Base-by-base conservation (phyloP, 1,140 invertebrate genomes). In the Anastrepha obliqua region DNA sequence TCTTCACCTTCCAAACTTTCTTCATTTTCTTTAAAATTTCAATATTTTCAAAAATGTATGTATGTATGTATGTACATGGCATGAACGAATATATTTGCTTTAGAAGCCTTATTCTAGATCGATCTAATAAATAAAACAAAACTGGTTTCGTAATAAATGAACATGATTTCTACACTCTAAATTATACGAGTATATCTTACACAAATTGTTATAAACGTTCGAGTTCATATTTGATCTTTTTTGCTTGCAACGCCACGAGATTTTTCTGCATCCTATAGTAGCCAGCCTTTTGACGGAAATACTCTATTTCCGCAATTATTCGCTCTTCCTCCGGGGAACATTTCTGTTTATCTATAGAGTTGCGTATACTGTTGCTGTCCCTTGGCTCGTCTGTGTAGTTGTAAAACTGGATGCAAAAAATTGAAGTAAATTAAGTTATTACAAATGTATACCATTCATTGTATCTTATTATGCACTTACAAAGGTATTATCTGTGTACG, bases 241-340 rank as follows among this genome's bases (percentile, higher is more conserved):
- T 87, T 44, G 89, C 89, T 59, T 88, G 87, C 8, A 88, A 47
- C 29, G 87, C 89, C 1, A 74, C 70, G 8, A 89, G 67, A 70
- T 89, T 88, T 59, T 88, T 89, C 59, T 89, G 89, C 59, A 87
- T 87, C 15, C 87, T 81, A 85, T 88, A 89, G 67, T 87, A 89
- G 0, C 78, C 87, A 8, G 87, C 89, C 20, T 88, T 89, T 81
- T 89, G 86, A 13, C 89, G 89, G 47, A 87, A 89, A 67, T 89
- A 89, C 8, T 88, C 87, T 47, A 88, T 89, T 88, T 88, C 86
- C 6, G 87, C 86, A n/a, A 88, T 11, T 59, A 89, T 59, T 15
- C 89, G 64, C 70, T 89, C 67, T 44, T 88, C 89, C 15, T 88
- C 85, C 17, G 17, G 8, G 11, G 85, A 44, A 44, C 17, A 86